These are phyloP conservation scores for Cheilosia grossa DNA, from an alignment of 2,888 invertebrate species.

Conservation along the genomic window DNA sequence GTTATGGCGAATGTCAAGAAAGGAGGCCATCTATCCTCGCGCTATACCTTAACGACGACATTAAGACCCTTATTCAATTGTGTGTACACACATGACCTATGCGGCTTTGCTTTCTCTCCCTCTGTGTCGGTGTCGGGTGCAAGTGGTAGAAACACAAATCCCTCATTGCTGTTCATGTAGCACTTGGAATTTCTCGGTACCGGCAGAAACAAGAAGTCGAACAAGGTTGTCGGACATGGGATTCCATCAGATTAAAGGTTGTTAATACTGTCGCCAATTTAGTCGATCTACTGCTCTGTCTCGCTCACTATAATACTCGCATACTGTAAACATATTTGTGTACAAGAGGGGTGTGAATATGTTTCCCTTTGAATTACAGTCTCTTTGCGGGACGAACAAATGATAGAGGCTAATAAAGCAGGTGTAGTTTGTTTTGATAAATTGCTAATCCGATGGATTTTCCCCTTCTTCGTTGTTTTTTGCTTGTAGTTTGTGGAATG, in stretches of 20 bases:
- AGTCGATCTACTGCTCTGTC: constrained; percentile 65
- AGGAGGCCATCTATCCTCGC: constrained; percentile 42
- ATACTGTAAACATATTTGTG: constrained; percentile 34
- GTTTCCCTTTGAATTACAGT: constrained; percentile 61
- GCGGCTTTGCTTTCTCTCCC: constrained; percentile 18
- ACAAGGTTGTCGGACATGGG: constrained; percentile 77
- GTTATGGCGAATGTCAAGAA: background rate
- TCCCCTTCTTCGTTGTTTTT: background rate
- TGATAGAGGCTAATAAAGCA: constrained; percentile 66
- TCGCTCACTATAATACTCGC: background rate
- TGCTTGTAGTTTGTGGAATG: constrained; percentile 23
- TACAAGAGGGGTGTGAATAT: constrained; percentile 62
- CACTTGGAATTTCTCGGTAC: constrained; percentile 66
- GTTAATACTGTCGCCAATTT: constrained; percentile 79
- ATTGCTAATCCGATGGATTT: constrained; percentile 70
- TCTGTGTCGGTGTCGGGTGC: background rate
- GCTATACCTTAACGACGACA: constrained; percentile 59
- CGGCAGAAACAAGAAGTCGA: constrained; percentile 75
- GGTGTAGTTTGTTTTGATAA: constrained; percentile 75
- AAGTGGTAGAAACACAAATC: constrained; percentile 62
- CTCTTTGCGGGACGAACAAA: constrained; percentile 45
- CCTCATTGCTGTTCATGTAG: constrained; percentile 54
- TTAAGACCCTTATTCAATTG: constrained; percentile 69
- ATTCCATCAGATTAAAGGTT: constrained; percentile 79
- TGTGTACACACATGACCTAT: constrained; percentile 69